Percentiles rank a stretch among this genome's conserved stretches.
Conservation (phyloP, 2,797 vertebrate genomes). For the Catamblyrhynchus diadema region DNA sequence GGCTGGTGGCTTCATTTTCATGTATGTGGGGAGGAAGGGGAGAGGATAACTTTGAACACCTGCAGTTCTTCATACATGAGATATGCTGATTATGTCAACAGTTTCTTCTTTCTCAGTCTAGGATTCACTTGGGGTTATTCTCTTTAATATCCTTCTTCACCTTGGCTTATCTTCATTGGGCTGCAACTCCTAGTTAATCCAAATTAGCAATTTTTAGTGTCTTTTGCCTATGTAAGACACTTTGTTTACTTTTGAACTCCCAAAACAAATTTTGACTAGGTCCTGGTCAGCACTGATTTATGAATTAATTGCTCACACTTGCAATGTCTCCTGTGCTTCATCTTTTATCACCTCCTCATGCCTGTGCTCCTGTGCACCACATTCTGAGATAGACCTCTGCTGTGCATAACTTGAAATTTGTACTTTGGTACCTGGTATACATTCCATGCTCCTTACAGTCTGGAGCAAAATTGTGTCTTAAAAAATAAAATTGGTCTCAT, state of each 20-base stretch:
- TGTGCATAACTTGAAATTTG: background rate
- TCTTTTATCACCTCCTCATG: background rate
- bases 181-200: background rate
- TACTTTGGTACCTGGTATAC: background rate
- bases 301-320: background rate
- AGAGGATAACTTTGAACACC: background rate
- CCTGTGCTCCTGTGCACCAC: background rate
- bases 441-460: background rate
- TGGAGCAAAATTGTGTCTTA: background rate
- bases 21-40: background rate
- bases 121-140: background rate
- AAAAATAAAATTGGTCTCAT: background rate
- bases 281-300: background rate
- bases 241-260: background rate
- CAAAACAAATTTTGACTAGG: background rate
- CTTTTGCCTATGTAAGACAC: background rate
- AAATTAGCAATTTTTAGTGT: background rate
- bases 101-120: background rate
- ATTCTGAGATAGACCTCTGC: background rate
- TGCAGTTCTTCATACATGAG: background rate
- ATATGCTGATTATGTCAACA: accelerated
- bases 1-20: background rate
- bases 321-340: too few species aligned
- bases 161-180: background rate
- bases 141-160: background rate